Conservation (phyloP, 2,113 vertebrate species). For the Clarias magur region DNA sequence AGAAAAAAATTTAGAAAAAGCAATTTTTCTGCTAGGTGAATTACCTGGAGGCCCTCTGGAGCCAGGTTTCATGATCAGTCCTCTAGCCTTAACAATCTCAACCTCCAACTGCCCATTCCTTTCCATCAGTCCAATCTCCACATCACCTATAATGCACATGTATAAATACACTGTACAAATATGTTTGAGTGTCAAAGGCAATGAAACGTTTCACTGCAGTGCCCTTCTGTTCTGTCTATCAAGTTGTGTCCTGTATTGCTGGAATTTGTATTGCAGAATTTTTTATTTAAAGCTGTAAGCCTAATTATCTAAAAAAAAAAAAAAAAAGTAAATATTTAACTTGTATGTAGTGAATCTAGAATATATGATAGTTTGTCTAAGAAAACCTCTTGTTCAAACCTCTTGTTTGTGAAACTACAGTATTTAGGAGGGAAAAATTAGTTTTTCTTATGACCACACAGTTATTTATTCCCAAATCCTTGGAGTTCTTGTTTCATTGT, state of each 20-base stretch:
- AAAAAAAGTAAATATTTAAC: too few relatives aligned
- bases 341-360: too few relatives aligned
- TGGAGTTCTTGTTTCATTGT: too few relatives aligned
- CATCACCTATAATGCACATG: conserved; percentile 78
- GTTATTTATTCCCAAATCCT: too few relatives aligned
- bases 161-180: background rate
- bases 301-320: too few relatives aligned
- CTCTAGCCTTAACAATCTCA: conserved; percentile 95
- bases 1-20: background rate
- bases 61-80: conserved; percentile 91
- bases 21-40: background rate
- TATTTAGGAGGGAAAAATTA: too few relatives aligned
- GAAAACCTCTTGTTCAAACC: too few relatives aligned
- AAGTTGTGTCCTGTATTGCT: background rate
- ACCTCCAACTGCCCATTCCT: conserved; percentile 94
- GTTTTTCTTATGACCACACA: too few relatives aligned
- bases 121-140: conserved; percentile 93
- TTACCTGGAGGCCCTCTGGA: conserved; percentile 95
- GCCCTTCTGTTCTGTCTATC: background rate
- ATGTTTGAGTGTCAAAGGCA: background rate
- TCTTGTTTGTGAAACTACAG: too few relatives aligned
- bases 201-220: background rate
- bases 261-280: too few relatives aligned
- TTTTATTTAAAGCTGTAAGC: too few relatives aligned
- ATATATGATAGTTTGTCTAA: too few relatives aligned